Conservation (phyloP, 37 sponge, comb jelly and placozoan genomes). For the Axinella damicornis region DNA sequence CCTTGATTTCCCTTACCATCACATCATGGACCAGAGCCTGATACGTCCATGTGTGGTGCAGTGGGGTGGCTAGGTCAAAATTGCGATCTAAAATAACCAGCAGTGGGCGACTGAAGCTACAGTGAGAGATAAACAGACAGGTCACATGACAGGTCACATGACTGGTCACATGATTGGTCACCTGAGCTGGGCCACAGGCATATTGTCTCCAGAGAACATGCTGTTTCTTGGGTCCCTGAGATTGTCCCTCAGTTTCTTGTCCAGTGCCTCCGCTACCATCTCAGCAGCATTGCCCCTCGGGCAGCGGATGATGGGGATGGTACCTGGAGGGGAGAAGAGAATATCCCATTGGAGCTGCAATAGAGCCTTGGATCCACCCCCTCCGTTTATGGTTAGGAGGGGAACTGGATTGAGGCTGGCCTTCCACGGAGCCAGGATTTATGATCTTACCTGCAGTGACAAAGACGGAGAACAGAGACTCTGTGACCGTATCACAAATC, state of each 20-base stretch:
- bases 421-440: too few relatives aligned
- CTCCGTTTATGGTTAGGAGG: too few relatives aligned
- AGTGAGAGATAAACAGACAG: neutral
- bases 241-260: slow-evolving; percentile 94
- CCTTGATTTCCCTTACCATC: slow-evolving; percentile 49
- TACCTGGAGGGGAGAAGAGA: slow-evolving; percentile 45
- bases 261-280: slow-evolving; percentile 89
- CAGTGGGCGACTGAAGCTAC: slow-evolving; percentile 91
- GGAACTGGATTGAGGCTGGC: too few relatives aligned
- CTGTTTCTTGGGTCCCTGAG: slow-evolving; percentile 86
- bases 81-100: slow-evolving; percentile 94
- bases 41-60: slow-evolving; percentile 99
- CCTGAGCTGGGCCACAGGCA: slow-evolving; percentile 81
- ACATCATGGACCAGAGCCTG: slow-evolving; percentile 96
- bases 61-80: slow-evolving; percentile 93
- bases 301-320: slow-evolving; percentile 95
- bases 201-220: slow-evolving; percentile 83
- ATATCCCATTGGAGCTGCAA: too few relatives aligned
- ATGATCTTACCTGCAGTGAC: slow-evolving; percentile 83
- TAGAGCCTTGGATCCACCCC: too few relatives aligned
- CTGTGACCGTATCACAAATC: slow-evolving; percentile 80
- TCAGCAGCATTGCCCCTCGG: slow-evolving; percentile 98
- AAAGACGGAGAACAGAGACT: slow-evolving; percentile 94
- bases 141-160: too few relatives aligned
- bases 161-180: neutral